Base-by-base conservation (phyloP, 1,140 invertebrate species). In the Cryptotermes secundus region DNA sequence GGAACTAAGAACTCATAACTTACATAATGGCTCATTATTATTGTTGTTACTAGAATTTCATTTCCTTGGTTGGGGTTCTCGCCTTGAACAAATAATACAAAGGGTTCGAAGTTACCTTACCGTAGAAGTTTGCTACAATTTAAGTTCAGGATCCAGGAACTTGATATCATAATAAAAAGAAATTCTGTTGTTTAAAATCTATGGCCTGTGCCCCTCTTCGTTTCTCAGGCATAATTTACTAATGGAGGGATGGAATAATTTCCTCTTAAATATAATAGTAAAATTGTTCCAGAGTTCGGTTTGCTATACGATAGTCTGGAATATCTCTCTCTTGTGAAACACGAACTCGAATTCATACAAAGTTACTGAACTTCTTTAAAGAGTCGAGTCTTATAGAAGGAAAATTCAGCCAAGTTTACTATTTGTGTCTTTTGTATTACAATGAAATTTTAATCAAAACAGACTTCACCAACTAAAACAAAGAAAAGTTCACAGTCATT, bases 181-280 rank as follows among this genome's bases (percentile, higher is more conserved):
- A 72, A 31, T 72, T 72, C 6, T 72, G 10, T 49, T 49, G 45
- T 49, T 49, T 49, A 19, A 49, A 49, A 49, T 49, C 45, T 49
- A 49, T 0, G 59, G 16, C n/a, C 26, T 72, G 26, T n/a, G 10
- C 59, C n/a, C 59, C 9, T n/a, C 26, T 26, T 72, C 59, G 4
- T 38, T n/a, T 72, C 59, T 72, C 26, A n/a, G 14, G 59, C 6
- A 72, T 72, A 72, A 31, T 72, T 72, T 72, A 9, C 59, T 72
- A 72, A n/a, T 72, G n/a, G n/a, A 12, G 26, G n/a, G 59, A 72
- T 31, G 59, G 59, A 72, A 72, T 72, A 72, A 72, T 72, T 72
- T 6, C n/a, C 59, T 14, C 59, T 26, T 31, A 26, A 72, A 72
- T 26, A 72, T 72, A 59, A 72, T 72, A 72, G 59, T n/a, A 26